These are phyloP conservation scores for Eurois occulta DNA, from an alignment of 2,888 invertebrate species.

Conservation along the genomic window DNA sequence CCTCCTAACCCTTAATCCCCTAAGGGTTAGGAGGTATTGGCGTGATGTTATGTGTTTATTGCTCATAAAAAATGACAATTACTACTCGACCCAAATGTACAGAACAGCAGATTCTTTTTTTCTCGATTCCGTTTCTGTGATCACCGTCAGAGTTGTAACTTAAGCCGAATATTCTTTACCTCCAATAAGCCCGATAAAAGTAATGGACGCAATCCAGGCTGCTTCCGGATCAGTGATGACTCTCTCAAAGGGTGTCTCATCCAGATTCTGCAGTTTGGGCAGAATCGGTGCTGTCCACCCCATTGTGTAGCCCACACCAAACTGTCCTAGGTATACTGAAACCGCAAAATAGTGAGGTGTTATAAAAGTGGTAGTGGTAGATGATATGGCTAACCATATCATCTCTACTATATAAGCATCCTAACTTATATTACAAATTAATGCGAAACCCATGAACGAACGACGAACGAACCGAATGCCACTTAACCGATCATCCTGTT, in stretches of 20 bases:
- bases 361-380: neutral
- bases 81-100: too few relatives aligned
- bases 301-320: constrained; percentile 9
- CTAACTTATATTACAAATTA: too few relatives aligned
- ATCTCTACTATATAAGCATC: too few relatives aligned
- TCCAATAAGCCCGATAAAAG: constrained; percentile 23
- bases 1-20: too few relatives aligned
- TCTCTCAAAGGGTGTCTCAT: constrained; percentile 28
- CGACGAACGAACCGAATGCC: too few relatives aligned
- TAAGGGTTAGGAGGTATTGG: too few relatives aligned
- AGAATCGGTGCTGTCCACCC: constrained; percentile 44
- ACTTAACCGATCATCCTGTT: too few relatives aligned
- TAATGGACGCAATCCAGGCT: constrained; percentile 29
- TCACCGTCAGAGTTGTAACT: neutral
- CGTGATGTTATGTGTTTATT: too few relatives aligned
- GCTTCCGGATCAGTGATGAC: constrained; percentile 30
- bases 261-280: constrained; percentile 19
- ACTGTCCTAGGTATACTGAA: constrained; percentile 47
- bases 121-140: neutral
- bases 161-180: neutral
- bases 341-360: neutral
- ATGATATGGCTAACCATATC: too few relatives aligned
- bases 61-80: too few relatives aligned
- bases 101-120: neutral
- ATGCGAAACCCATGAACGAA: too few relatives aligned